A percentile compares a stretch with the other conserved stretches of the same genome.
Evolutionary conservation across 1,140 invertebrate species (phyloP).

Genomic region (Yoshiicerus persimilis): DNA sequence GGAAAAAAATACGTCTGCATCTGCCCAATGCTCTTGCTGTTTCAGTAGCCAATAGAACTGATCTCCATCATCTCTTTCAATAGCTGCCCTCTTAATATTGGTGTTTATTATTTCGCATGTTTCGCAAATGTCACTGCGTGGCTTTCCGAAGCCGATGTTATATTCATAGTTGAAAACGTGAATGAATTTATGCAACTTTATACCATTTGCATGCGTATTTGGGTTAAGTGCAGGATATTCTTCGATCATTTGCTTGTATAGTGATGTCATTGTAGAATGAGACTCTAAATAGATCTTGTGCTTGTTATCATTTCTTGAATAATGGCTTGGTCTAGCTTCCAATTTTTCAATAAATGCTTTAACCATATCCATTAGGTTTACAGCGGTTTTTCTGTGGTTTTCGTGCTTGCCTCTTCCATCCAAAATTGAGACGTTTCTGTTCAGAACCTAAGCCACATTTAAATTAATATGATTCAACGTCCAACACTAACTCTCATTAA

Average conservation of each 20-base stretch:
- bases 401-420: background rate
- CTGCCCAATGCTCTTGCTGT: background rate
- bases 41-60: background rate
- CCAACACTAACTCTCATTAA: background rate
- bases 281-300: background rate
- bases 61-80: background rate
- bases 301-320: background rate
- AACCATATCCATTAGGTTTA: background rate
- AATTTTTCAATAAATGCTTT: background rate
- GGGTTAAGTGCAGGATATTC: background rate
- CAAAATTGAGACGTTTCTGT: background rate
- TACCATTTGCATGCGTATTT: background rate
- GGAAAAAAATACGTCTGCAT: background rate
- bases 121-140: constrained; percentile 3
- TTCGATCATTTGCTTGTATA: background rate
- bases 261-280: background rate
- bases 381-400: background rate
- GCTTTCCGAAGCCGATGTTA: background rate
- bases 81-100: background rate
- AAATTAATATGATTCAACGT: too few relatives aligned
- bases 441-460: background rate
- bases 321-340: background rate
- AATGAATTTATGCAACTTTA: background rate
- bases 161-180: constrained; percentile 21
- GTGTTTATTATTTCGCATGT: background rate